These are phyloP conservation scores for Sardina pilchardus DNA, from an alignment of 2,113 vertebrate species.

Conservation along the genomic window DNA sequence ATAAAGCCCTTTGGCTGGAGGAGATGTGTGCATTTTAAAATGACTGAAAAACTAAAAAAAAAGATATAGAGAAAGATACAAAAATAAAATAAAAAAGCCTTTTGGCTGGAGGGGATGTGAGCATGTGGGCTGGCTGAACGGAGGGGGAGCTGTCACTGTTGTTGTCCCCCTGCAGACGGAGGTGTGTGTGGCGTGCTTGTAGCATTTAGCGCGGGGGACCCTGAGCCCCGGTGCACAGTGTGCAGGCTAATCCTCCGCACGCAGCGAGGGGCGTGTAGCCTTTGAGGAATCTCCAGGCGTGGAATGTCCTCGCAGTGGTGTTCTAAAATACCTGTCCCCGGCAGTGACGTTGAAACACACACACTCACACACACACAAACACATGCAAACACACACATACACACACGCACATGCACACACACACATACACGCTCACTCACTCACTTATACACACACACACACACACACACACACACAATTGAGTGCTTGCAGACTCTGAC, in stretches of 20 bases:
- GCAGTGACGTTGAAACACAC: slow-evolving; percentile 23
- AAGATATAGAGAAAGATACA: too few relatives aligned
- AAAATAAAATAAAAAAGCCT: background rate
- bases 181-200: too few relatives aligned
- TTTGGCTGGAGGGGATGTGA: background rate
- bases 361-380: background rate
- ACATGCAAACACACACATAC: background rate
- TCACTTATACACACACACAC: slow-evolving; percentile 2
- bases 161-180: too few relatives aligned
- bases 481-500: too few relatives aligned
- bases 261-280: slow-evolving; percentile 25
- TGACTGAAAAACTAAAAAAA: too few relatives aligned
- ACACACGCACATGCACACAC: background rate
- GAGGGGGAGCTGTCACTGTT: background rate
- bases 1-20: too few relatives aligned
- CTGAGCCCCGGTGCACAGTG: background rate
- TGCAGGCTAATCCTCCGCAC: background rate
- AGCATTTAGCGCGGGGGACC: background rate
- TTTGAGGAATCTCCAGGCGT: slow-evolving; percentile 26
- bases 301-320: slow-evolving; percentile 16
- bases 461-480: background rate
- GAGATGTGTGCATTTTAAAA: too few relatives aligned
- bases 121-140: background rate
- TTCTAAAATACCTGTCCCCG: slow-evolving; percentile 43
- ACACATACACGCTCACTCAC: background rate